Conservation (phyloP, 30 jellyfish, hydroid and myxozoan species). For the Aurelia coerulea region DNA sequence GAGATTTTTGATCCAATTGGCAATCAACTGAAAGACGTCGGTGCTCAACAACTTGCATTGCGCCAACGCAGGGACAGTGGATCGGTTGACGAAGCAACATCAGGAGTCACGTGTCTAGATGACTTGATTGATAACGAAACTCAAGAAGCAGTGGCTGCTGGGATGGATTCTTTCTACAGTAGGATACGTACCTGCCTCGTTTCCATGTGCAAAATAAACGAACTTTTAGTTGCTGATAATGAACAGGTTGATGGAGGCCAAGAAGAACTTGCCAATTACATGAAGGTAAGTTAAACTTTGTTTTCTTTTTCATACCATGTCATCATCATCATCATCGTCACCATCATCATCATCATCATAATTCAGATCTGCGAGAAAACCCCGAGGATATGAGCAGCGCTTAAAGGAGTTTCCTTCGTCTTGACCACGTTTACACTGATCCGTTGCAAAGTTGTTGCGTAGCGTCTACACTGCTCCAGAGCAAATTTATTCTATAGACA, state of each 20-base stretch:
- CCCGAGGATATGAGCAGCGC: too few relatives aligned
- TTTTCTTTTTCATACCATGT: too few relatives aligned
- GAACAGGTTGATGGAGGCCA: slow-evolving; percentile 12
- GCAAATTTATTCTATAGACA: too few relatives aligned
- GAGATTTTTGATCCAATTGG: slow-evolving; percentile 17
- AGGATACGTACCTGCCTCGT: slow-evolving; percentile 72
- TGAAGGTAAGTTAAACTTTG: slow-evolving; percentile 28
- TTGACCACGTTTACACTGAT: too few relatives aligned
- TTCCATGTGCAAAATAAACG: slow-evolving; percentile 73
- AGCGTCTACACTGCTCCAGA: too few relatives aligned
- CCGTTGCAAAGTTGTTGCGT: too few relatives aligned
- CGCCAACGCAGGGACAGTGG: slow-evolving; percentile 78
- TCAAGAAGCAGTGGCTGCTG: slow-evolving; percentile 82
- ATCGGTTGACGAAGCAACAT: slow-evolving; percentile 45
- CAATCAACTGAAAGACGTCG: slow-evolving; percentile 54
- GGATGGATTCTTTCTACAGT: slow-evolving; percentile 78
- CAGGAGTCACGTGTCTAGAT: slow-evolving; percentile 44
- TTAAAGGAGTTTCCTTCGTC: too few relatives aligned
- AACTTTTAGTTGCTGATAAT: slow-evolving; percentile 18
- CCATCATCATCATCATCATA: too few relatives aligned
- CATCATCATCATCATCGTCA: too few relatives aligned
- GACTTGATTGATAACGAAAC: slow-evolving; percentile 64
- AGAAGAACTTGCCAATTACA: slow-evolving; percentile 31
- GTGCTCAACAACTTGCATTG: slow-evolving; percentile 69
- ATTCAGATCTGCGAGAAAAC: too few relatives aligned